phyloP scores from a whole-genome alignment of 2,888 invertebrate genomes.

The Trissoscelio sp. region DNA sequence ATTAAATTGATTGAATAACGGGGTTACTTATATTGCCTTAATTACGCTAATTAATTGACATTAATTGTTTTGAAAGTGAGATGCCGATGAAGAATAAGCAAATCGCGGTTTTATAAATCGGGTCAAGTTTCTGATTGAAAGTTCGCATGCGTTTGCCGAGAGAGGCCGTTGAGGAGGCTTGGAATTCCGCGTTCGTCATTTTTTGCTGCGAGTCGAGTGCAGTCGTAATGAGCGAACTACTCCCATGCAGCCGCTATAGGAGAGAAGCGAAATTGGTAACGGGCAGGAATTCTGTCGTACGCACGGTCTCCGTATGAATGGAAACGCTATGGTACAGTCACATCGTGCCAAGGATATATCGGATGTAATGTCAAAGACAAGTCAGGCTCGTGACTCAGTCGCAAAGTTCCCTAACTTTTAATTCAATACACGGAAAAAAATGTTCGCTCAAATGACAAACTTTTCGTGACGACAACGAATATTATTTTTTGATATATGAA shows the following conservation, averaged over 20 bases:
- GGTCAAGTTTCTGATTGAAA: slow-evolving; percentile 65
- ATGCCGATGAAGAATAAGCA: slow-evolving; percentile 39
- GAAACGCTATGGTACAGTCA: slow-evolving; percentile 38
- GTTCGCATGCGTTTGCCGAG: slow-evolving; percentile 53
- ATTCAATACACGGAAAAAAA: too few species aligned
- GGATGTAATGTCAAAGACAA: slow-evolving; percentile 57
- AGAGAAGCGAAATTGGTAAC: slow-evolving; percentile 62
- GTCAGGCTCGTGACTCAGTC: slow-evolving; percentile 28
- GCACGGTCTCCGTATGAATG: slow-evolving; percentile 62
- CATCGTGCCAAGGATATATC: slow-evolving; percentile 49
- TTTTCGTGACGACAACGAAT: too few species aligned
- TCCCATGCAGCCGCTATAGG: slow-evolving; percentile 42
- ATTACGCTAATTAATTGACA: slow-evolving; percentile 56
- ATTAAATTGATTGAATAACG: slow-evolving; percentile 35
- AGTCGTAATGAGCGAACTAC: slow-evolving; percentile 57
- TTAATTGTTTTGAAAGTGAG: slow-evolving; percentile 61
- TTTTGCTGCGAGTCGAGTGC: slow-evolving; percentile 51
- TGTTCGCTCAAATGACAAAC: too few species aligned
- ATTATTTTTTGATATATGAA: too few species aligned
- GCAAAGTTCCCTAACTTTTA: too few species aligned
- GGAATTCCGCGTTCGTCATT: slow-evolving; percentile 59
- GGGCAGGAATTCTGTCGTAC: slow-evolving; percentile 58
- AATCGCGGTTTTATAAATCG: slow-evolving; percentile 41
- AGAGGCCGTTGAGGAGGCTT: slow-evolving; percentile 38
- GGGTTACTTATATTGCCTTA: slow-evolving; percentile 33